Evolutionary conservation across 2,888 invertebrate genomes (phyloP), one percentile per base, ranked within the genome.

Genomic region (Agapetus fuscipes): DNA sequence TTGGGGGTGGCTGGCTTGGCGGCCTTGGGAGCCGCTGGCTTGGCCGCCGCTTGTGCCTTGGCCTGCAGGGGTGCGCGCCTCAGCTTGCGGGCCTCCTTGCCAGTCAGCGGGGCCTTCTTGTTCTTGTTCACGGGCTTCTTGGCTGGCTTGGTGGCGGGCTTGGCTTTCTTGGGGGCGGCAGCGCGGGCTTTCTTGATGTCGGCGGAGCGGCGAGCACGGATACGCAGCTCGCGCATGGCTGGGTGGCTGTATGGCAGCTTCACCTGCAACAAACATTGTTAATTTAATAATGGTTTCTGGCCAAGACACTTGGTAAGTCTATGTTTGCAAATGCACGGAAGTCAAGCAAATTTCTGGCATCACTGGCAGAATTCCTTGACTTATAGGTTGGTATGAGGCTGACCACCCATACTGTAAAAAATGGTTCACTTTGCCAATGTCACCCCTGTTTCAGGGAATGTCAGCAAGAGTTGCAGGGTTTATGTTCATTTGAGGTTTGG

Each of bases 111-210:
- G 0, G 66, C 52, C 3, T 63, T 68, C 42, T 69, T 71, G 56
- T 69, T 65, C 0, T 55, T 55, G n/a, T n/a, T n/a, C n/a, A n/a
- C n/a, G 20, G 20, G 20, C 5, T 69, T 64, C 0, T 55, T 55
- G n/a, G 49, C 60, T 1, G 66, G 61, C 59, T 69, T 66, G 26
- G 45, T 48, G 12, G 50, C 40, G 24, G 48, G 49, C 48, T 55
- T 56, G n/a, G 44, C 50, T 27, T 45, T 33, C 16, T 34, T 28
- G 25, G 72, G 70, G 45, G 73, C 74, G 49, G 66, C 68, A 2
- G 69, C 60, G 20, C 66, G 58, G 0, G 66, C 71, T 20, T 72
- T 66, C 51, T 71, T 63, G 46, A 74, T 66, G 2, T 64, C 59
- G 41, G 64, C 70, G n/a, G 63, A 58, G 35, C 77, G 62, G 43